Base-by-base conservation (phyloP, 2,888 invertebrate genomes). In the Gortyna flavago region DNA sequence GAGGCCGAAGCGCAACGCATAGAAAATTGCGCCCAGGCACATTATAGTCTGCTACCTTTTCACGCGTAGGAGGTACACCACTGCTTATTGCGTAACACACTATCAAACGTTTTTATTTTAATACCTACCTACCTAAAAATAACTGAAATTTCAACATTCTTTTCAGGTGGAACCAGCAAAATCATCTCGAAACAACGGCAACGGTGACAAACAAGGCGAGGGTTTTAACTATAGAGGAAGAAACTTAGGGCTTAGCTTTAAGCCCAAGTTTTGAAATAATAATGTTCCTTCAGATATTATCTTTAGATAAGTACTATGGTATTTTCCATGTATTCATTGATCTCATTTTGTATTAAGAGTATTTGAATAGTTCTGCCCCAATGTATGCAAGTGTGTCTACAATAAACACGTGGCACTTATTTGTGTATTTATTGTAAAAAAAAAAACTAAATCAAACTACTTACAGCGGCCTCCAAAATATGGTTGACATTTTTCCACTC, bases 151-250 rank as follows among this genome's bases (percentile, higher is more conserved):
- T 57, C 6, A 29, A 21, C 11, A 21, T 81, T 35, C 18, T 57
- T 93, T 93, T 70, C 89, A 96, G 96, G 96, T 96, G 77, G 95
- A 95, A 77, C 96, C 96, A 62, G 93, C 94, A 0, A 96, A 96
- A 81, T 72, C 89, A 1, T 84, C 89, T 0, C 91, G 93, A 75
- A 94, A 92, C 81, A 94, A 94, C 79, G 85, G 90, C 81, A 94
- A 94, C 79, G 85, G 90, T 0, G 93, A 91, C 11, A 84, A 87
- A 65, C 90, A 91, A 84, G 84, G 88, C 7, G 94, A 95, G 41
- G 93, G 94, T n/a, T 94, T 95, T 61, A 90, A 89, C 7, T 95
- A 96, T 68, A 89, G 95, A 62, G 91, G 94, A 13, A 91, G 93
- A 80, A 95, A 93, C 71, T 83, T 95, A 38, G 95, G 94, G 5